Conservation (phyloP, 1,140 invertebrate genomes). For the Battus philenor region DNA sequence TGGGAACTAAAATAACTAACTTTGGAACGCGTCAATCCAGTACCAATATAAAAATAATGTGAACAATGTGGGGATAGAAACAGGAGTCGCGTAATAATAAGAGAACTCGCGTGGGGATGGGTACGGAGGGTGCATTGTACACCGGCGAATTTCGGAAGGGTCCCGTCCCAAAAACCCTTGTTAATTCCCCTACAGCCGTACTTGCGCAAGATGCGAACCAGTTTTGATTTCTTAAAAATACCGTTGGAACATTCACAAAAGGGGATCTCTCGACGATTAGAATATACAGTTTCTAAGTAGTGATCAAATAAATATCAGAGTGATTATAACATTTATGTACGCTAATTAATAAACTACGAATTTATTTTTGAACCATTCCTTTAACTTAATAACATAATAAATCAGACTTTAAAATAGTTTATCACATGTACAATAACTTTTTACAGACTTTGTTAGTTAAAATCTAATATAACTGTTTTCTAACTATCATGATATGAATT, state of each 20-base stretch:
- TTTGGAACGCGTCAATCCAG: constrained; percentile 55
- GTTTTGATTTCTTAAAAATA: constrained; percentile 68
- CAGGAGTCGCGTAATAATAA: constrained; percentile 71
- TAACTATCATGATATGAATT: too few species aligned
- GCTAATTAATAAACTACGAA: neutral
- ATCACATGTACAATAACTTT: too few species aligned
- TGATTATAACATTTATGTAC: neutral
- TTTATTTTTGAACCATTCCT: neutral
- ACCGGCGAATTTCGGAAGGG: constrained; percentile 72
- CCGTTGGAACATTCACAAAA: constrained; percentile 36
- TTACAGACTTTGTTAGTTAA: too few species aligned
- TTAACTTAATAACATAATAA: neutral
- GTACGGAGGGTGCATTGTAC: constrained; percentile 74
- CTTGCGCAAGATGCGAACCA: constrained; percentile 73
- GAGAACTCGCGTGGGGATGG: constrained; percentile 71
- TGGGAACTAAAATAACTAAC: constrained; percentile 30
- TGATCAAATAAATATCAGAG: constrained; percentile 2
- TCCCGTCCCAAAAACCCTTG: constrained; percentile 64
- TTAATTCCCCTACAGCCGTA: constrained; percentile 63
- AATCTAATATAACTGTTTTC: too few species aligned
- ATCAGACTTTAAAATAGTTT: neutral
- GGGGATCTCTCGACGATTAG: constrained; percentile 30
- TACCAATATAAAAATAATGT: constrained; percentile 71
- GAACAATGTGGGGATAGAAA: constrained; percentile 72
- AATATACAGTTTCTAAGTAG: constrained; percentile 25